phyloP scores from a whole-genome alignment of 2,888 invertebrate species.

The Stenchaetothrips biformis region DNA sequence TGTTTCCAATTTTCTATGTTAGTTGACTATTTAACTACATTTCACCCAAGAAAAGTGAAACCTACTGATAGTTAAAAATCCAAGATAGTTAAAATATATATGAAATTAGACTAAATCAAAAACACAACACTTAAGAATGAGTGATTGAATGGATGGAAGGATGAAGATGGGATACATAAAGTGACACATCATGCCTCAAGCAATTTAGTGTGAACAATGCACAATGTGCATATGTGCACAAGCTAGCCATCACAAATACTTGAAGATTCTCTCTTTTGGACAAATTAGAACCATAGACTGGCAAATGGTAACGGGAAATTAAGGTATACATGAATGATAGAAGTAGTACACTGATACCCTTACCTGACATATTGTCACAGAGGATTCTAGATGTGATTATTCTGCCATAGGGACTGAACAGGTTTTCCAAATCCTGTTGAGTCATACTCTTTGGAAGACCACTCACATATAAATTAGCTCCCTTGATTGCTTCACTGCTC shows the following conservation, averaged over 20 bases:
- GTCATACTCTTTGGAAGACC: slow-evolving; percentile 96
- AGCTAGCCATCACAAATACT: no score
- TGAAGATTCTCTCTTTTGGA: not conserved
- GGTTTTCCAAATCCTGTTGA: slow-evolving; percentile 85
- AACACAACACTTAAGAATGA: not conserved
- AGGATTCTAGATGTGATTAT: slow-evolving; percentile 95
- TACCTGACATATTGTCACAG: slow-evolving; percentile 92
- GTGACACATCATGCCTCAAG: not conserved
- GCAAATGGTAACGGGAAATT: slow-evolving; percentile 44
- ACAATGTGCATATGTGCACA: no score
- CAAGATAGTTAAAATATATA: slow-evolving; percentile 23
- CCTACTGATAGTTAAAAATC: slow-evolving; percentile 25
- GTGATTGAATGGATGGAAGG: not conserved
- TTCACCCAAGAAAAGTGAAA: not conserved
- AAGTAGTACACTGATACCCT: slow-evolving; percentile 41
- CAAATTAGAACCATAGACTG: not conserved
- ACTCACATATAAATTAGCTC: slow-evolving; percentile 94
- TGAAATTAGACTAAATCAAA: not conserved
- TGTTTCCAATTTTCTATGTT: not conserved
- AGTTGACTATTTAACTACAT: not conserved
- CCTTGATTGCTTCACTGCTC: slow-evolving; percentile 96
- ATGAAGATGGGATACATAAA: not conserved
- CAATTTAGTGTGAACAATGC: not conserved
- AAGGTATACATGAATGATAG: slow-evolving; percentile 45
- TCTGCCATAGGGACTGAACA: slow-evolving; percentile 90